Evolutionary conservation across 2,888 invertebrate species (phyloP), one percentile per base, ranked within the genome.

Genomic region (Brenthis ino): DNA sequence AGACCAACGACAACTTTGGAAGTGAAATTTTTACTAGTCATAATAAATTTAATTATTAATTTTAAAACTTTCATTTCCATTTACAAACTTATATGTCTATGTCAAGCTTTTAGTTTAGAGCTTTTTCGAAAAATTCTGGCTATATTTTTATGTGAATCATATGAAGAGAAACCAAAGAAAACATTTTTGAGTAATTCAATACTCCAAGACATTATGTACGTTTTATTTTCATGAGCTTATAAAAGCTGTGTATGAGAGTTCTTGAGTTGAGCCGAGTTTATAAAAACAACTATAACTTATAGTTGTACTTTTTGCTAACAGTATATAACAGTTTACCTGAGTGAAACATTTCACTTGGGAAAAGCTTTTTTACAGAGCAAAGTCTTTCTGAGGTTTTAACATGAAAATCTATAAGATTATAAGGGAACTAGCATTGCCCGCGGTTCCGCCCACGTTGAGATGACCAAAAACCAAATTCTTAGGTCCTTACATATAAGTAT

Each of bases 311-410:
- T 48, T 28, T 24, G 48, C 14, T 48, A 28, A 48, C 48, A 6
- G 58, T 50, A 48, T 24, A 60, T 20, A 60, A 33, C 60, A 60
- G 60, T 60, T 60, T n/a, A 60, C 50, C 60, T n/a, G 60, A 60
- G 50, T 50, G 60, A 50, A 50, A 50, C 28, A 6, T n/a, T 50
- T 43, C 11, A 43, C 60, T 50, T 50, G n/a, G 33, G 50, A 60
- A 50, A 60, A 50, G 60, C 28, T 50, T 16, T 28, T 50, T 50
- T 50, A 60, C 50, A 14, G 28, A 28, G 28, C 28, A n/a, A 24
- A 48, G 11, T 4, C 50, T 50, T 60, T 60, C 50, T 33, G 50
- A 60, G 50, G 60, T 50, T 50, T 60, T 33, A 50, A 50, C 28
- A 60, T 60, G 50, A 28, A 50, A 33, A 60, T 58, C 4, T 50